These are phyloP conservation scores for Troides oblongomaculatus DNA, from an alignment of 2,888 invertebrate genomes.

Conservation along the genomic window DNA sequence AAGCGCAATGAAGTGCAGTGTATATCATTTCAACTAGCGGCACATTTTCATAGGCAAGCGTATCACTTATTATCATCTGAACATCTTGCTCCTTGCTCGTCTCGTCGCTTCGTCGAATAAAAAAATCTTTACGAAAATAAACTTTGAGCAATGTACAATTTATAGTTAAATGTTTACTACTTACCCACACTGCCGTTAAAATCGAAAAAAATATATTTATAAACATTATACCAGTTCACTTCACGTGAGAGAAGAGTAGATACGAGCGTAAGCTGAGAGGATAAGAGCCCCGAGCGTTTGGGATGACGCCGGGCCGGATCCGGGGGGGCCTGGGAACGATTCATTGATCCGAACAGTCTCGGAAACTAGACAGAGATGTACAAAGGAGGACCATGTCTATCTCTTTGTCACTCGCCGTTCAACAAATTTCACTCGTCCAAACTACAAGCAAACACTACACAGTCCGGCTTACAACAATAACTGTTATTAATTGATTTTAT, in stretches of 20 bases:
- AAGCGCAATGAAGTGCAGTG: too few species aligned
- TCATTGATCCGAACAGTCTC: constrained; percentile 78
- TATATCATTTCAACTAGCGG: too few species aligned
- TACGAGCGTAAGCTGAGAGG: constrained; percentile 45
- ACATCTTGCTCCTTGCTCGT: too few species aligned
- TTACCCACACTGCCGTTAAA: neutral
- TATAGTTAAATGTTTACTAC: neutral
- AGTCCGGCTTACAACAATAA: neutral
- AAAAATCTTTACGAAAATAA: neutral
- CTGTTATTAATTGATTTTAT: neutral
- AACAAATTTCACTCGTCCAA: constrained; percentile 16
- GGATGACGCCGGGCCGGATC: constrained; percentile 54
- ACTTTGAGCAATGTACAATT: neutral
- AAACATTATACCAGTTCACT: neutral
- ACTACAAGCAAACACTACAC: neutral
- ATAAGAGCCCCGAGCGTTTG: constrained; percentile 42
- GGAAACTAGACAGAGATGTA: constrained; percentile 64
- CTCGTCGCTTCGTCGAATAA: too few species aligned
- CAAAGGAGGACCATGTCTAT: constrained; percentile 45
- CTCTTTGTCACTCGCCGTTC: constrained; percentile 43
- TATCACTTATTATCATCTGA: too few species aligned
- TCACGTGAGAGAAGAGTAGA: constrained; percentile 29
- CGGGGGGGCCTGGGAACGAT: constrained; percentile 67
- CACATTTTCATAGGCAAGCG: too few species aligned
- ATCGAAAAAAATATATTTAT: neutral